Base-by-base conservation (phyloP, 2,797 vertebrate species). In the Halcyon badia region DNA sequence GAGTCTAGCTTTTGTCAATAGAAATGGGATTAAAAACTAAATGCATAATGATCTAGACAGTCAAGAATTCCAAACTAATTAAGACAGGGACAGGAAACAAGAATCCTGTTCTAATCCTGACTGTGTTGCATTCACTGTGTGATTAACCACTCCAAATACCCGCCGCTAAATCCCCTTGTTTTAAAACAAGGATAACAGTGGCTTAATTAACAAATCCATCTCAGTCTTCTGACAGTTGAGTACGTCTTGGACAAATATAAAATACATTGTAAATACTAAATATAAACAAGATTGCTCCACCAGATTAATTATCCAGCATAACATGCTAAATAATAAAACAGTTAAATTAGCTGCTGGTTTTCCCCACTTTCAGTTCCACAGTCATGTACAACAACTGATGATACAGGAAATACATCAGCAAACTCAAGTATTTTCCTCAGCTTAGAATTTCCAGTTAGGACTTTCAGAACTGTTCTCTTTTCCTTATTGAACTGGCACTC, bases 81-180 rank as follows among this genome's bases (percentile, higher is more conserved):
- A 90, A 69, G 86, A 48, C 16, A 39, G 22, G 25, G 79, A 60
- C 91, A 82, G 90, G 80, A 95, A 94, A 85, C 0, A 10, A 86
- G 69, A 95, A 89, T 93, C 80, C 80, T 82, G 21, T 69, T 88
- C 83, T 96, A 91, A 97, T 97, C 91, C 88, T 19, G 61, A 79
- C 71, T 86, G 49, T 83, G 49, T 62, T 66, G 57, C 3, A 2
- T 81, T 90, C 41, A 31, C 61, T 28, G 3, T 49, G 64, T 41
- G 83, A 88, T 94, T 96, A 86, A 81, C 62, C 49, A 35, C 20
- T 44, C 21, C 71, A 93, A 81, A 96, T 72, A 79, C 41, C 46
- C 66, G 39, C 46, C 58, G 80, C 46, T 95, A 81, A 93, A 75
- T 10, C 30, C 10, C 19, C 73, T 66, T 76, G 73, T 84, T 93